Evolutionary conservation across 2,797 vertebrate species (phyloP).

Genomic region (Odontamblyopus rebecca): DNA sequence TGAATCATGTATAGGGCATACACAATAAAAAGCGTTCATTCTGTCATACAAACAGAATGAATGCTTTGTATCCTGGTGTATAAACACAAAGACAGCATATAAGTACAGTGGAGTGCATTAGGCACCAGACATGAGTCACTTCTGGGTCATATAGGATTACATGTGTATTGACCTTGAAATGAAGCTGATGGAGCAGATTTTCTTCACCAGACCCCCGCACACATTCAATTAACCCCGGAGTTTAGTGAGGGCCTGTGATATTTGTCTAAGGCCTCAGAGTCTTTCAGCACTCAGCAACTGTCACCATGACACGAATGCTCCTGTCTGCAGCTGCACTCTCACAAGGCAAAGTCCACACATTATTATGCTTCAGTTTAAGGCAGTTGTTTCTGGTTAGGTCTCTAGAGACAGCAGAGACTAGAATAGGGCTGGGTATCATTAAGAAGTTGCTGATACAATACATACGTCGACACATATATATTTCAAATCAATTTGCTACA

Average conservation of each 20-base stretch:
- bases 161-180: slow-evolving; percentile 25
- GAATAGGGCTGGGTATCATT: too few relatives aligned
- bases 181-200: slow-evolving; percentile 10
- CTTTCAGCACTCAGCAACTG: slow-evolving; percentile 31
- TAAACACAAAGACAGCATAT: not conserved
- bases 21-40: too few relatives aligned
- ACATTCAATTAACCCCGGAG: slow-evolving; percentile 47
- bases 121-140: not conserved
- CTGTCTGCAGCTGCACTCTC: not conserved
- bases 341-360: not conserved
- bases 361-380: not conserved
- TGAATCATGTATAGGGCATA: too few relatives aligned
- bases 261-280: slow-evolving; percentile 40
- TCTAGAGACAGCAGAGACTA: not conserved
- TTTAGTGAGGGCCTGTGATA: slow-evolving; percentile 35
- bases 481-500: too few relatives aligned
- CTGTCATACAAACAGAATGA: not conserved
- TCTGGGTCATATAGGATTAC: slow-evolving; percentile 5
- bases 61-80: not conserved
- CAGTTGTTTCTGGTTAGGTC: not conserved
- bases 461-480: too few relatives aligned
- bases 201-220: not conserved
- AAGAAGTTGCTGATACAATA: too few relatives aligned
- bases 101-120: not conserved
- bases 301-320: slow-evolving; percentile 21